Evolutionary conservation across 2,888 invertebrate species (phyloP), one percentile per base, ranked within the genome.

Genomic region (Apotomis turbidana): DNA sequence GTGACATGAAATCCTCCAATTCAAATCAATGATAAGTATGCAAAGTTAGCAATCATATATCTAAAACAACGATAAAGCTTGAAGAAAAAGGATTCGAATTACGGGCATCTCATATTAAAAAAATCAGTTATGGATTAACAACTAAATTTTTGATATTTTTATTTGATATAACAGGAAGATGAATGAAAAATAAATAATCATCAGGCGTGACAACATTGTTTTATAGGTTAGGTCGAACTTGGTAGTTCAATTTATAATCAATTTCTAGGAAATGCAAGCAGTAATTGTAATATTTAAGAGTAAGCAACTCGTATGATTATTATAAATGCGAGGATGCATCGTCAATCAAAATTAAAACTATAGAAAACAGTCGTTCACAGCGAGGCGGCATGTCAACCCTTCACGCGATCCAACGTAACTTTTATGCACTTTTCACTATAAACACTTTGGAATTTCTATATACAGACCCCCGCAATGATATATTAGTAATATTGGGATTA

Each of bases 301-400:
- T 9, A 10, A 2, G 12, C 36, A 13, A 15, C 15, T 52, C 5
- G 12, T 0, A 59, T 9, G 10, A 55, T 44, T 10, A 2, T 4
- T 8, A 62, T 52, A 27, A 8, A 62, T 8, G 13, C n/a, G 4
- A 44, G 36, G 12, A 62, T 36, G 10, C 5, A 2, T 55, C n/a
- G 12, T 12, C 9, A 49, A 55, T 61, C 15, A n/a, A 63, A 46
- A 64, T 4, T 6, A 15, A 57, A 58, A 12, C 41, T 46, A 67
- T 55, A 71, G 78, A 81, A 80, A 81, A 78, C 79, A 78, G 76
- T 73, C 71, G 73, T 73, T 71, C 55, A 75, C 74, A 74, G 73
- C 75, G 78, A 76, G 83, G 85, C 87, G 86, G 88, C 87, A 87
- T 89, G 89, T 79, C 82, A 80, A 74, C 78, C 73, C 77, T 74